Percentiles rank a stretch among this genome's conserved stretches.
Evolutionary conservation across 2,888 invertebrate species (phyloP).

Genomic region (Lasioglossum figueresi): DNA sequence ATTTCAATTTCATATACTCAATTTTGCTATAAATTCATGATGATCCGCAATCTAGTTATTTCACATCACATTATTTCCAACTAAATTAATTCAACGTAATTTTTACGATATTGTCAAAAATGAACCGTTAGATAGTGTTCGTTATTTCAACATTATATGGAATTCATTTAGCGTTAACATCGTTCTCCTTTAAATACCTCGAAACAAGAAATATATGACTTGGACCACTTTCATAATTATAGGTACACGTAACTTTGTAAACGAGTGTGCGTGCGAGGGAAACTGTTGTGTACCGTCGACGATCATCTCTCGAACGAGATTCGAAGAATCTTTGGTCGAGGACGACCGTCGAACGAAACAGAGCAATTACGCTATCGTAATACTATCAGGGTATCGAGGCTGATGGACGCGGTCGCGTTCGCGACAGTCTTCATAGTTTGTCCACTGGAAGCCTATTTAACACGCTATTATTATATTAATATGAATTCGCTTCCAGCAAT

Average conservation of each 20-base stretch:
- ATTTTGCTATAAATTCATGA: too few species aligned
- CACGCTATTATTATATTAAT: background rate
- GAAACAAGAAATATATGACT: too few species aligned
- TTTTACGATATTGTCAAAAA: too few species aligned
- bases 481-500: background rate
- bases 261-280: conserved; percentile 32
- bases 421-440: background rate
- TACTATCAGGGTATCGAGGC: conserved; percentile 51
- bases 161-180: too few species aligned
- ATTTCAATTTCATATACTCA: too few species aligned
- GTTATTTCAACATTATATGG: too few species aligned
- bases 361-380: conserved; percentile 18
- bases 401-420: background rate
- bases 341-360: conserved; percentile 15
- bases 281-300: conserved; percentile 2
- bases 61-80: too few species aligned
- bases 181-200: too few species aligned
- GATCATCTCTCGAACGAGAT: background rate
- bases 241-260: conserved; percentile 9
- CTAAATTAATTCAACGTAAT: too few species aligned
- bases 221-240: too few species aligned
- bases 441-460: background rate
- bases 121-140: too few species aligned
- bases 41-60: too few species aligned
- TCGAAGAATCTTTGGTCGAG: background rate